Base-by-base conservation (phyloP, 1,140 invertebrate species). In the Aradophagus sp. region DNA sequence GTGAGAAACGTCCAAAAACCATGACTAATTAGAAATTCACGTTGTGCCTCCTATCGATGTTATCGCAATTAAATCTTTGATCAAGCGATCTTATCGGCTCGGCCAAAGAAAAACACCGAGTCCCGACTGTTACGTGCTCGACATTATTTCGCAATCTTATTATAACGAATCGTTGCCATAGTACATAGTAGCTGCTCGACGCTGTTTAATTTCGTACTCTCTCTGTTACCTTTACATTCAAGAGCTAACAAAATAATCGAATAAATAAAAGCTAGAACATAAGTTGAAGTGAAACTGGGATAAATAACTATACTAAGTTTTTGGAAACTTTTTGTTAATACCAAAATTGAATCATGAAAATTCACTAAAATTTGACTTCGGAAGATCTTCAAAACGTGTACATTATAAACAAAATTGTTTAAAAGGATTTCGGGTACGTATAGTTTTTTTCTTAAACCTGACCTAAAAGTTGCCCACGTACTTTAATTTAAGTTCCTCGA, bases 1-100 rank as follows among this genome's bases (percentile, higher is more conserved):
- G 62, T 66, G 62, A 66, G 62, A 67, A 67, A 58, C 62, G 62
- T 67, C 62, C 62, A 50, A 67, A 58, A 67, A 67, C 36, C 12
- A 10, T 31, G 23, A 31, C 36, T 67, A 67, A 67, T 67, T 67
- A 67, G 35, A 66, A 56, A 66, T 66, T 29, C 52, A 42, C 35
- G 61, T 10, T 45, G 42, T 12, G 34, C 59, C 14, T n/a, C n/a
- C n/a, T n/a, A n/a, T n/a, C n/a, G n/a, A n/a, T 20, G 47, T 20
- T 63, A 63, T 63, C 59, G 23, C 5, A 39, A 45, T 48, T 45
- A 13, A 29, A 63, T 63, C 59, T 53, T 12, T 19, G 48, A 63
- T 58, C 41, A n/a, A 31, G 10, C 14, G 41, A 58, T 63, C 47
- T 47, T 52, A 52, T 53, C 59, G 41, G 5, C 14, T 13, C 14